These are phyloP conservation scores for Aphelinus atriplicis DNA, from an alignment of 1,140 invertebrate species.

Conservation along the genomic window DNA sequence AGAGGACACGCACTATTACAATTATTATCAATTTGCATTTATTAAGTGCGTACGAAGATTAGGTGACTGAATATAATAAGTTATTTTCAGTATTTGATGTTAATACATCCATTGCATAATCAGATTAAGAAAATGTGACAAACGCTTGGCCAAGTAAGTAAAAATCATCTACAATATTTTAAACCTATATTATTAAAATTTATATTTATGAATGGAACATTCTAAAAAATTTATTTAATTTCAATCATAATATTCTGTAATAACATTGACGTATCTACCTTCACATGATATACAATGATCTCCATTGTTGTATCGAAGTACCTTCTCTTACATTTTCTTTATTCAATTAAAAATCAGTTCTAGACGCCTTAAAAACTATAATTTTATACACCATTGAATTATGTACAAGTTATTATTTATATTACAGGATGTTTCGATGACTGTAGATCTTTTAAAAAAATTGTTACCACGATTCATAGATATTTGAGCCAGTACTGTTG, in stretches of 20 bases:
- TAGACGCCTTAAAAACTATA: constrained; percentile 40
- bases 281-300: constrained; percentile 32
- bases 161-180: constrained; percentile 40
- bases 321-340: constrained; percentile 42
- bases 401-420: constrained; percentile 53
- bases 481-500: constrained; percentile 3
- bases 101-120: constrained; percentile 21
- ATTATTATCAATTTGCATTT: constrained; percentile 20
- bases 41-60: constrained; percentile 22
- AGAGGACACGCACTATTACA: constrained; percentile 21
- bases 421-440: constrained; percentile 47
- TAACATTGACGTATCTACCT: constrained; percentile 31
- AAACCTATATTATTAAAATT: constrained; percentile 39
- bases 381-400: constrained; percentile 54
- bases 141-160: constrained; percentile 28
- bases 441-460: constrained; percentile 21
- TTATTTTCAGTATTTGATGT: constrained; percentile 20
- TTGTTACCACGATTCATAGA: constrained; percentile 17
- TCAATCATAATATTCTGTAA: constrained; percentile 35
- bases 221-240: constrained; percentile 37
- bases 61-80: constrained; percentile 26
- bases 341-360: constrained; percentile 44
- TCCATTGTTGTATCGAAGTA: constrained; percentile 36
- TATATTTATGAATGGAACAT: constrained; percentile 37
- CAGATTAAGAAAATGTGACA: constrained; percentile 30